A percentile compares a stretch with the other conserved stretches of the same genome.
Evolutionary conservation across 2,888 invertebrate species (phyloP).

Genomic region (Gisinianus flammeolus): DNA sequence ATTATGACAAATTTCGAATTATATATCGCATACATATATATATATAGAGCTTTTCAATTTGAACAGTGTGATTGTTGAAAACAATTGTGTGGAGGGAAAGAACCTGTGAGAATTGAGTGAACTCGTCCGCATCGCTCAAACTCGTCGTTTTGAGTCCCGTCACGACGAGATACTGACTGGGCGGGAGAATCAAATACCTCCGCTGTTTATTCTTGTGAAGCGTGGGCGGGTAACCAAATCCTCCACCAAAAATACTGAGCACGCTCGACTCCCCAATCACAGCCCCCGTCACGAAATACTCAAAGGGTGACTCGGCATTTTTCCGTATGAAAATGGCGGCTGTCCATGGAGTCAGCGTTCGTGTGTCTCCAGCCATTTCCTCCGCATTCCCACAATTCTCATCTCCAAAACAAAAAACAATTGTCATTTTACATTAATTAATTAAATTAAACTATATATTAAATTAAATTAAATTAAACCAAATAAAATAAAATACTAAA

Average conservation of each 20-base stretch:
- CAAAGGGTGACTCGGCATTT: slow-evolving; percentile 30
- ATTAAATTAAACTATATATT: too few relatives aligned
- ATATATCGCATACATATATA: background rate
- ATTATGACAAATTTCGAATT: background rate
- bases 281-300: slow-evolving; percentile 48
- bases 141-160: slow-evolving; percentile 46
- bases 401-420: too few relatives aligned
- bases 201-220: slow-evolving; percentile 39
- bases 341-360: slow-evolving; percentile 50
- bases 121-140: slow-evolving; percentile 41
- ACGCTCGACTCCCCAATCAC: slow-evolving; percentile 46
- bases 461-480: too few relatives aligned
- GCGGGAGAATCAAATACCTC: slow-evolving; percentile 42
- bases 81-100: too few relatives aligned
- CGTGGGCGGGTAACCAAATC: slow-evolving; percentile 42
- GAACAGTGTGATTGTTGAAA: too few relatives aligned
- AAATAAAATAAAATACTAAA: too few relatives aligned
- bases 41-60: too few relatives aligned
- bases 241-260: slow-evolving; percentile 49
- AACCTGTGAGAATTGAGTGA: slow-evolving; percentile 49
- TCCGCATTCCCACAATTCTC: background rate
- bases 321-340: slow-evolving; percentile 46
- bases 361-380: background rate
- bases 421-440: too few relatives aligned
- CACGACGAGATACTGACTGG: slow-evolving; percentile 41